Evolutionary conservation across 2,797 vertebrate genomes (phyloP), one percentile per base, ranked within the genome.

Genomic region (Diplodus puntazzo): DNA sequence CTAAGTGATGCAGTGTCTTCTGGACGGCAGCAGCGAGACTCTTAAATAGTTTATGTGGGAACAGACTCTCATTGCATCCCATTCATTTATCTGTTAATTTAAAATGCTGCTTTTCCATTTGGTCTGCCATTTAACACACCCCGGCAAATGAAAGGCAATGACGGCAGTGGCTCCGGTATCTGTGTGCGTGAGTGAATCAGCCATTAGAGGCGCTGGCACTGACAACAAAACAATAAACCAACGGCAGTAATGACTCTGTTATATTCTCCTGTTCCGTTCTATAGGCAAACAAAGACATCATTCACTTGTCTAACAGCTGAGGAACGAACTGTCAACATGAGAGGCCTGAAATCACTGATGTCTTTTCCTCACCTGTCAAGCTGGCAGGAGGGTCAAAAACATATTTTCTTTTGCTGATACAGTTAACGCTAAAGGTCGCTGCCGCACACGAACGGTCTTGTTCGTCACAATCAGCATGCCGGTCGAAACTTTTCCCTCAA

Each of bases 21-120:
- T 79, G 86, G 77, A 85, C 79, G 62, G 79, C 69, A 82, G 73
- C 85, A 77, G 63, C 18, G 57, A 79, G 73, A 50, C 68, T 81
- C 88, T 90, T 92, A 78, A 88, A 93, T 92, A 81, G 72, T 82
- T 88, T 62, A 88, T 87, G 81, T 77, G 80, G 66, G 81, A 81
- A 87, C 68, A 66, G 80, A 73, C 71, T 77, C 69, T 73, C 48
- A 10, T 63, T 53, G 70, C 52, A 60, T 74, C 77, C 74, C 73
- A 60, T 88, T 89, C 69, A 85, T 83, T 84, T 73, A 83, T 83
- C 77, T 76, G 46, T 74, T 88, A 9, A 74, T 89, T 89, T 81
- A 83, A 87, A 87, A 80, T 65, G 54, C 73, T 69, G 73, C 18
- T 58, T 77, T 73, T 79, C 74, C 71, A 81, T 89, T 92, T 86